These are phyloP conservation scores for Eretmochelys imbricata DNA, from an alignment of 2,113 vertebrate species.

Conservation along the genomic window DNA sequence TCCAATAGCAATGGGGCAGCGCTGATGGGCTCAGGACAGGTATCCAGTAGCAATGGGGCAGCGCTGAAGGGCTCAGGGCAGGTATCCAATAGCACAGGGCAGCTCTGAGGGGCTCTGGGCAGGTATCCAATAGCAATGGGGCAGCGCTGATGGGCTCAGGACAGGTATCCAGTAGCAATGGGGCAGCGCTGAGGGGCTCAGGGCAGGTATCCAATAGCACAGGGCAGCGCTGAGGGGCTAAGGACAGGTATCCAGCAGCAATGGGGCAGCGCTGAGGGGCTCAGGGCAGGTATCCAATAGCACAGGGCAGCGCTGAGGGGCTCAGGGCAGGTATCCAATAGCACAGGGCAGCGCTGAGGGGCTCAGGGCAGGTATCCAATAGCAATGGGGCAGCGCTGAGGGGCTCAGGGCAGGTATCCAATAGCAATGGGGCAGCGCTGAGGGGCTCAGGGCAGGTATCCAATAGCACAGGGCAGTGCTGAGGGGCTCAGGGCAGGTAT, in stretches of 20 bases:
- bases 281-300: neutral
- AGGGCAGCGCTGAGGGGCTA: neutral
- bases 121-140: neutral
- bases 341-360: neutral
- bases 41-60: rapidly evolving
- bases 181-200: too few relatives aligned
- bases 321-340: neutral
- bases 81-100: neutral
- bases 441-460: too few relatives aligned
- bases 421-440: too few relatives aligned
- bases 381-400: too few relatives aligned
- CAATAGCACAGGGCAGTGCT: too few relatives aligned
- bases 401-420: too few relatives aligned
- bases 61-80: neutral
- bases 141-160: neutral
- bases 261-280: too few relatives aligned
- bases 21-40: neutral
- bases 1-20: neutral
- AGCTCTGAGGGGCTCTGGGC: neutral
- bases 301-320: neutral
- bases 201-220: too few relatives aligned
- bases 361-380: too few relatives aligned
- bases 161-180: too few relatives aligned
- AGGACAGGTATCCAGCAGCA: neutral
- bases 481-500: too few relatives aligned